Conservation (phyloP, 2,888 invertebrate genomes). For the Stegana nigrithorax region DNA sequence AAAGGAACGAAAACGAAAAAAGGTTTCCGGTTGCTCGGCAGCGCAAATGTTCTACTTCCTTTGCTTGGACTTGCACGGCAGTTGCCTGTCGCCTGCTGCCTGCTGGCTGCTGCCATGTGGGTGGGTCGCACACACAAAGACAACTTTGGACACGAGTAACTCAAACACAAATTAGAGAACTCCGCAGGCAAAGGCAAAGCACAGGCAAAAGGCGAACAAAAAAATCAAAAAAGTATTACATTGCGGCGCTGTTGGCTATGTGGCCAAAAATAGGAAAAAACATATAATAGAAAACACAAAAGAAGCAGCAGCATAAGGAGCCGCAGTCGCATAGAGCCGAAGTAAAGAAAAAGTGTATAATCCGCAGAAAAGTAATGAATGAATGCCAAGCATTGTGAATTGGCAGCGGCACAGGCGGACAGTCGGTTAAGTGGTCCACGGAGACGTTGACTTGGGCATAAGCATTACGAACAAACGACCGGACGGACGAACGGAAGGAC, state of each 20-base stretch:
- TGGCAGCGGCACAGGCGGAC: conserved; percentile 11
- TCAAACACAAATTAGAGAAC: conserved; percentile 60
- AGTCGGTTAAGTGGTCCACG: conserved; percentile 9
- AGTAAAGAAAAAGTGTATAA: conserved; percentile 22
- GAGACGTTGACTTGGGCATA: too few relatives aligned
- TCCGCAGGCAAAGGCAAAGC: conserved; percentile 34
- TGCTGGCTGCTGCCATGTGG: neutral
- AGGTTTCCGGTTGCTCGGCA: conserved; percentile 56
- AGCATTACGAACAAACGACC: too few relatives aligned
- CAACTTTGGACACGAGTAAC: conserved; percentile 48
- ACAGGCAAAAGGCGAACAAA: too few relatives aligned
- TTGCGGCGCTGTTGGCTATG: neutral
- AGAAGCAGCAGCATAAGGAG: too few relatives aligned
- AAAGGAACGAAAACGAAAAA: too few relatives aligned
- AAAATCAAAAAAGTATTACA: neutral
- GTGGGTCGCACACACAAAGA: conserved; percentile 5
- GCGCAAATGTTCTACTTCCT: conserved; percentile 47
- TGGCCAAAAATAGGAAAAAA: too few relatives aligned
- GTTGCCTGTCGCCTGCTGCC: neutral
- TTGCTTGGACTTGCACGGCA: conserved; percentile 38
- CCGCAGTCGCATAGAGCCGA: too few relatives aligned
- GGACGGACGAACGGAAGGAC: too few relatives aligned
- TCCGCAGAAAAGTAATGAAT: conserved; percentile 21
- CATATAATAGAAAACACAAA: too few relatives aligned
- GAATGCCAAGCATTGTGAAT: conserved; percentile 11